Evolutionary conservation across 2,888 invertebrate species (phyloP).

Genomic region (Adelognathus sp.): DNA sequence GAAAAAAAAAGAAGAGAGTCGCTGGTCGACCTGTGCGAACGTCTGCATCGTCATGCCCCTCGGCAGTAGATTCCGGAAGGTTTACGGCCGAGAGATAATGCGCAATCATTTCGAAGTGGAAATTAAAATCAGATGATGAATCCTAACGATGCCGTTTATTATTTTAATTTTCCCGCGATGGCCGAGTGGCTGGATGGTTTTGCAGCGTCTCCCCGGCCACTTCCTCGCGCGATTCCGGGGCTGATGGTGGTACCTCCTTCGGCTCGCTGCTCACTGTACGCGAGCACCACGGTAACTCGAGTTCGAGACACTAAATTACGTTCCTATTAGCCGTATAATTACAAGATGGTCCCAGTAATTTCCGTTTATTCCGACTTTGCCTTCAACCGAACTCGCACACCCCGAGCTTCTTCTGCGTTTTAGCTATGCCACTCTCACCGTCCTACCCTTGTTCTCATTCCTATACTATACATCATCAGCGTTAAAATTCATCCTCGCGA

Average conservation of each 20-base stretch:
- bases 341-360: slow-evolving; percentile 81
- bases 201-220: background rate
- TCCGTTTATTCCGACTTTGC: slow-evolving; percentile 78
- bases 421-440: slow-evolving; percentile 7
- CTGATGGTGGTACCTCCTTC: slow-evolving; percentile 58
- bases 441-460: background rate
- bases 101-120: slow-evolving; percentile 81
- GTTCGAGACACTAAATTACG: slow-evolving; percentile 81
- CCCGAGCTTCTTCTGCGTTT: background rate
- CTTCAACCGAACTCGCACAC: slow-evolving; percentile 48
- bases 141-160: slow-evolving; percentile 82
- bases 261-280: slow-evolving; percentile 60
- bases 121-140: slow-evolving; percentile 82
- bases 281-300: slow-evolving; percentile 75
- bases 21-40: slow-evolving; percentile 18
- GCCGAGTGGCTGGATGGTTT: background rate
- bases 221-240: slow-evolving; percentile 14
- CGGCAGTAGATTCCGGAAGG: slow-evolving; percentile 77
- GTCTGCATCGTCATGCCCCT: slow-evolving; percentile 61
- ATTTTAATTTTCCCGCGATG: slow-evolving; percentile 80
- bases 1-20: background rate
- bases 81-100: slow-evolving; percentile 79
- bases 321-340: slow-evolving; percentile 82
- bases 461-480: slow-evolving; percentile 44
- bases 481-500: slow-evolving; percentile 20